Evolutionary conservation across 2,113 vertebrate genomes (phyloP).

Genomic region (Procavia capensis): DNA sequence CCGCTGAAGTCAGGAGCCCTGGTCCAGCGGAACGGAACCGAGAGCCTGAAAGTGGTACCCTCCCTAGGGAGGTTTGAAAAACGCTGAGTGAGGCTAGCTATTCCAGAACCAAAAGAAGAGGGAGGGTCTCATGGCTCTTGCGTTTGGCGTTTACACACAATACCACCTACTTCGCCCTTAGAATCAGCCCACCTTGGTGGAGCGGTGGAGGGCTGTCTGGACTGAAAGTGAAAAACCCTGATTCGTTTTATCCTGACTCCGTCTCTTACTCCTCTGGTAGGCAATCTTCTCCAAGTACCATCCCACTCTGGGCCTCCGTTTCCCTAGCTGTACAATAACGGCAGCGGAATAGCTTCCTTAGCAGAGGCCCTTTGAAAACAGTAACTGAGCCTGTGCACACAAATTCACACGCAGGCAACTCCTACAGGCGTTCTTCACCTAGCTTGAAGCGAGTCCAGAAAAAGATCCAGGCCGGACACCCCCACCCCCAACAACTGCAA

Average conservation of each 20-base stretch:
- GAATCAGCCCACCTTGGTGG: not conserved
- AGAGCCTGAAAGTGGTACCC: not conserved
- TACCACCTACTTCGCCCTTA: not conserved
- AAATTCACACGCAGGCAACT: not conserved
- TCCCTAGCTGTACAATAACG: not conserved
- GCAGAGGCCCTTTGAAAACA: not conserved
- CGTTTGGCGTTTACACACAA: not conserved
- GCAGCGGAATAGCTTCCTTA: not conserved
- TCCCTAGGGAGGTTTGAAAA: not conserved
- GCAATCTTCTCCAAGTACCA: not conserved
- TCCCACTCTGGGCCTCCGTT: not conserved
- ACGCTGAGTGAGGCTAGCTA: not conserved
- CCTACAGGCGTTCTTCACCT: not conserved
- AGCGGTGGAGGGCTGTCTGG: not conserved
- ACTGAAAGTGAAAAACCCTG: not conserved
- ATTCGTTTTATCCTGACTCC: not conserved
- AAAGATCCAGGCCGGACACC: not conserved
- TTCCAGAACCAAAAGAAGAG: not conserved
- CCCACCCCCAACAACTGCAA: not conserved
- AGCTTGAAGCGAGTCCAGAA: not conserved
- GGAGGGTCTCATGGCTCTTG: not conserved
- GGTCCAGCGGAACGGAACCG: not conserved
- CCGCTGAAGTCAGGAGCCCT: not conserved
- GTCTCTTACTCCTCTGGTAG: not conserved
- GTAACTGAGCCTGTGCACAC: not conserved